Conservation (phyloP, 2,888 invertebrate genomes). For the Orthosia gracilis region DNA sequence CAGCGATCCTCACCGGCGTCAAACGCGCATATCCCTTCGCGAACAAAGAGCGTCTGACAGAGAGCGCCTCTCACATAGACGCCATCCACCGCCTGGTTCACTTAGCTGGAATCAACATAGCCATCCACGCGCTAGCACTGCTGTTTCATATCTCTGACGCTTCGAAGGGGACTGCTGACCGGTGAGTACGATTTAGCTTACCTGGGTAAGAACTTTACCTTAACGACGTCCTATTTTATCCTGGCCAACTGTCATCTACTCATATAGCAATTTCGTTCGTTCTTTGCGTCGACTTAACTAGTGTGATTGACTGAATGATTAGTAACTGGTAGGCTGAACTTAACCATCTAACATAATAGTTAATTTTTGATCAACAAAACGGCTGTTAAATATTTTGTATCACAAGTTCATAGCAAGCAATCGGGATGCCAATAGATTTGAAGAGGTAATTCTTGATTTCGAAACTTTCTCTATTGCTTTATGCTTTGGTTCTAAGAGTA, state of each 20-base stretch:
- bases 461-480: background rate
- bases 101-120: conserved; percentile 92
- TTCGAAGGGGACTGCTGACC: conserved; percentile 88
- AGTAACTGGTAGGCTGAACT: no score
- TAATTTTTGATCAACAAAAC: no score
- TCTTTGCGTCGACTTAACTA: no score
- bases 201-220: background rate
- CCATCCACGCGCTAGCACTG: conserved; percentile 90
- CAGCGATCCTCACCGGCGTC: conserved; percentile 94
- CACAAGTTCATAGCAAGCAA: no score
- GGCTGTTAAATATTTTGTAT: no score
- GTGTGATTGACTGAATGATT: no score
- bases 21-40: conserved; percentile 96
- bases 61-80: conserved; percentile 92
- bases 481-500: background rate
- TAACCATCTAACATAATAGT: no score
- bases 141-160: conserved; percentile 90
- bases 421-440: no score
- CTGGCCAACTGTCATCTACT: no score
- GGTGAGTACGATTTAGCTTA: conserved; percentile 82
- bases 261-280: no score
- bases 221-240: no score
- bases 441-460: no score
- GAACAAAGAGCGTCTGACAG: conserved; percentile 90
- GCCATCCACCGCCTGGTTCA: conserved; percentile 94